Conservation (phyloP, 2,888 invertebrate species). For the Steromphala cineraria region DNA sequence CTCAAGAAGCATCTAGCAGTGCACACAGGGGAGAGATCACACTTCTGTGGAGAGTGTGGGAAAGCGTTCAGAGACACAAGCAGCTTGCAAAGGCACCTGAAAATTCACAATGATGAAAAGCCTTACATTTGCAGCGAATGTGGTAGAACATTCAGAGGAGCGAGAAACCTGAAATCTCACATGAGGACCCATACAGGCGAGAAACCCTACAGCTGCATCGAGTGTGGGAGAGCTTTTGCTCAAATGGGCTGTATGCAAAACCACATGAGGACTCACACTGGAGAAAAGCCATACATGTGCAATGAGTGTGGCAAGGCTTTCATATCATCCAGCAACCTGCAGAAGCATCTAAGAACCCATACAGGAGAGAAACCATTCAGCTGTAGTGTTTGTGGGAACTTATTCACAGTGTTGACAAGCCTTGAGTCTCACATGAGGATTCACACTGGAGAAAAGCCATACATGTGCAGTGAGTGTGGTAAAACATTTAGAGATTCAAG, state of each 20-base stretch:
- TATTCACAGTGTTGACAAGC: background rate
- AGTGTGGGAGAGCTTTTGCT: background rate
- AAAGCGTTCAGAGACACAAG: background rate
- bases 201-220: conserved; percentile 21
- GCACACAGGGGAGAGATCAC: background rate
- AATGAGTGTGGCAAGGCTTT: background rate
- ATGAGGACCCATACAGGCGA: conserved; percentile 29
- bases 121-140: background rate
- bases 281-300: background rate
- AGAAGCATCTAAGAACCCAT: background rate
- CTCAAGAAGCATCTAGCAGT: background rate
- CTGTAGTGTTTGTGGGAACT: background rate
- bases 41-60: background rate
- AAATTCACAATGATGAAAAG: background rate
- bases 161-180: conserved; percentile 21
- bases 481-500: background rate
- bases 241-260: background rate
- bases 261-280: background rate
- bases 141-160: background rate
- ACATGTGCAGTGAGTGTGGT: background rate
- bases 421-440: background rate
- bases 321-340: background rate
- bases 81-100: background rate
- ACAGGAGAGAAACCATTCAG: background rate
- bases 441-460: background rate